Base-by-base conservation (phyloP, 2,797 vertebrate species). In the Halcyon badia region DNA sequence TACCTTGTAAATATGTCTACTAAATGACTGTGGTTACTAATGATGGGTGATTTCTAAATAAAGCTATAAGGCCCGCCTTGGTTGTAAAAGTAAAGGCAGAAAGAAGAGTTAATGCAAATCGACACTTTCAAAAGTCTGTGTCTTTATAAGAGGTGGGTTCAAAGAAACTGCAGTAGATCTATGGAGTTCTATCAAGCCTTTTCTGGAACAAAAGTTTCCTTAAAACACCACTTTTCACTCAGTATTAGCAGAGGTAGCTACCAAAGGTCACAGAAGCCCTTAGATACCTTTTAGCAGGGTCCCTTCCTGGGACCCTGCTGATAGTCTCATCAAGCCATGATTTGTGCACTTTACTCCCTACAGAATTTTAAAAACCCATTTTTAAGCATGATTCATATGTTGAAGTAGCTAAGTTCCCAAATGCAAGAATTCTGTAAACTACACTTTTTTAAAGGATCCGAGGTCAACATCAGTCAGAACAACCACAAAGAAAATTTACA, bases 1-100 rank as follows among this genome's bases (percentile, higher is more conserved):
- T 94, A 96, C 90, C 86, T 93, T 93, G 86, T 94, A 96, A 94
- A 94, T 87, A 94, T 65, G 78, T 68, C 88, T 94, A 57, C 75
- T 91, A 87, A 94, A 76, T 89, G 37, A 93, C 0, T 69, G 30
- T 76, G 49, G 92, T 92, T 91, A 91, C 79, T 93, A 84, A 93
- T 25, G 71, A 93, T 33, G 88, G 88, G 39, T 70, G 51, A 94
- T 83, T 90, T 86, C 94, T 94, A 95, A 95, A 94, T 88, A 95
- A 94, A 96, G 70, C 66, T 86, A 39, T 83, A 92, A 20, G 41
- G 41, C 41, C 42, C 94, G 78, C 56, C 79, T 88, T 58, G 19
- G 51, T 75, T 79, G 25, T 75, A 90, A 73, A 89, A 91, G 70
- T 30, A 87, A 92, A 60, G 44, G 56, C 42, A 92, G 37, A 91